These are phyloP conservation scores for Iselma pallidipennis DNA, from an alignment of 2,888 invertebrate genomes.

Conservation along the genomic window DNA sequence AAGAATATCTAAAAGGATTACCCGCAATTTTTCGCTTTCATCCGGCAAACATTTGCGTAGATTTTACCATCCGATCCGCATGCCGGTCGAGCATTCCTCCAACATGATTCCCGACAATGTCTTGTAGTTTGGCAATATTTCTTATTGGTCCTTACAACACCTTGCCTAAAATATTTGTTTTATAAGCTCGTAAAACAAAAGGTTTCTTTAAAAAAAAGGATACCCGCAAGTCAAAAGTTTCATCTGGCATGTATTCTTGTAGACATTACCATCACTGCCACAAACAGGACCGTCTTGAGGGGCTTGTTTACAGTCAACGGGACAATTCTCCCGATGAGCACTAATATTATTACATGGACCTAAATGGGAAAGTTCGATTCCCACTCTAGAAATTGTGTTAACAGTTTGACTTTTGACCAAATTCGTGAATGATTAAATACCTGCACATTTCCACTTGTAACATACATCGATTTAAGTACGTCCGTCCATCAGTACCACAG, in stretches of 20 bases:
- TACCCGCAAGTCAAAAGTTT: conserved; percentile 86
- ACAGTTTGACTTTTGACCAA: not conserved
- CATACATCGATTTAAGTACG: conserved; percentile 82
- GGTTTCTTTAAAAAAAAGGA: not conserved
- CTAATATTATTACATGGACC: conserved; percentile 72
- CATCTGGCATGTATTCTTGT: conserved; percentile 93
- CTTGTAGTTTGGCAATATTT: conserved; percentile 91
- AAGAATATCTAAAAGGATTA: conserved; percentile 47
- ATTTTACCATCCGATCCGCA: conserved; percentile 89
- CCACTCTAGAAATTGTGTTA: conserved; percentile 57
- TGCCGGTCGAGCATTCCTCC: conserved; percentile 85
- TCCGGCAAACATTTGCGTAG: conserved; percentile 86
- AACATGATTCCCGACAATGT: conserved; percentile 88
- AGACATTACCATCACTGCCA: conserved; percentile 90
- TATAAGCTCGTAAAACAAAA: not conserved
- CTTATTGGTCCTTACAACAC: conserved; percentile 83
- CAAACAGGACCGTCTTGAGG: conserved; percentile 90
- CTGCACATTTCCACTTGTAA: conserved; percentile 77
- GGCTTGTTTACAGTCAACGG: conserved; percentile 82
- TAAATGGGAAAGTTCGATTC: conserved; percentile 65
- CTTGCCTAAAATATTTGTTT: conserved; percentile 64
- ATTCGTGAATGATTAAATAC: conserved; percentile 52
- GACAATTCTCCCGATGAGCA: conserved; percentile 87
- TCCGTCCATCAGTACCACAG: conserved; percentile 85
- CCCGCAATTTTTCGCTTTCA: conserved; percentile 94